Evolutionary conservation across 2,797 vertebrate genomes (phyloP), one percentile per base, ranked within the genome.

Genomic region (Enteromius unitaeniatus): DNA sequence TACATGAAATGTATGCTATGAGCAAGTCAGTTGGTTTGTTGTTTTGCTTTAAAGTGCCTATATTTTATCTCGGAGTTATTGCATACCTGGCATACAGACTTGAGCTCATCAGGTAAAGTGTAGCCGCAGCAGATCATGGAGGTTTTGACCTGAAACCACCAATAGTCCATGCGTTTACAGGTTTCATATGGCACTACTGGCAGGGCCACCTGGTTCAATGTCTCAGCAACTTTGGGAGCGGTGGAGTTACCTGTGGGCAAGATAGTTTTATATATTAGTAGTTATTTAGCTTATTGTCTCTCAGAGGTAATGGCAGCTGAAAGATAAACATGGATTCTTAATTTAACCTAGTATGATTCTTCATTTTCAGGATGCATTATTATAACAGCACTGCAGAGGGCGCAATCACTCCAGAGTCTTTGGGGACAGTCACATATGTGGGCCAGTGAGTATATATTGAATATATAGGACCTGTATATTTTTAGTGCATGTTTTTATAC

Each of bases 101-200:
- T 91, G 79, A 95, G 93, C 84, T 95, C 93, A 67, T 96, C 95
- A 7, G 95, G 95, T 51, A 91, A 88, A 1, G 89, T 94, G 82
- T 94, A 95, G 78, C 95, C 94, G 26, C 94, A 93, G 88, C 95
- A 96, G 90, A 95, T 95, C 95, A 96, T 95, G 23, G 94, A 94
- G 9, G 90, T 81, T 87, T 95, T 96, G 83, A 95, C 93, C 88
- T 96, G 94, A 89, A 96, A 95, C 95, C 95, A 96, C 95, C 95
- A 95, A 86, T 94, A 94, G 86, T 95, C 93, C 90, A 93, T 93
- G 84, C 90, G 90, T 80, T 94, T 95, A 88, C 94, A 96, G 40
- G 93, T 95, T 62, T 94, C 88, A 69, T 83, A 95, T 0, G 94
- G 89, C 31, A 96, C 92, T 64, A 96, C 93, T 11, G 95, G 95